A percentile compares a stretch with the other conserved stretches of the same genome.
These are phyloP conservation scores for Solenopsis invicta DNA, from an alignment of 1,140 invertebrate species.

Conservation along the genomic window DNA sequence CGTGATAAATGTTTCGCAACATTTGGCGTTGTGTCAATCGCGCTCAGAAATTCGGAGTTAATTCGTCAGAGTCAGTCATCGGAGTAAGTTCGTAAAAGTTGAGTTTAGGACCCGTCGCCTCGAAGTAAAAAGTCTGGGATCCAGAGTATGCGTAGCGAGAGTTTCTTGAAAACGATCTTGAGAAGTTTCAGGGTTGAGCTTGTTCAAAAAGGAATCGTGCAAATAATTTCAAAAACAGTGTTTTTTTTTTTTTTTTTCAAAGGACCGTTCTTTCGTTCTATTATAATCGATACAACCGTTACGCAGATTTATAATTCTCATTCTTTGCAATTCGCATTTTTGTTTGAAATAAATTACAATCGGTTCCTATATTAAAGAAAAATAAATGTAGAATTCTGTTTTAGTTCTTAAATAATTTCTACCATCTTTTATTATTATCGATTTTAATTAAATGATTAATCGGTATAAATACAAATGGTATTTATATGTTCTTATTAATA, in stretches of 20 bases:
- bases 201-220: not conserved
- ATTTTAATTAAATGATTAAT: not conserved
- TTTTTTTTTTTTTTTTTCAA: slow-evolving; percentile 5
- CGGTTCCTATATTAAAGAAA: not conserved
- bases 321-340: not conserved
- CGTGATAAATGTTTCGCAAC: not conserved
- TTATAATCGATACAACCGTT: not conserved
- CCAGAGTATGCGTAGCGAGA: not conserved
- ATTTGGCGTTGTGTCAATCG: not conserved
- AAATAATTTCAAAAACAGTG: not conserved
- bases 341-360: not conserved
- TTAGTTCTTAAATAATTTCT: not conserved
- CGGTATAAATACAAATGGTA: not conserved
- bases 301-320: not conserved
- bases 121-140: not conserved
- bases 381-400: not conserved
- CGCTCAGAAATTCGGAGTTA: not conserved
- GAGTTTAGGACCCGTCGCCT: not conserved
- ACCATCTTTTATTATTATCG: not conserved
- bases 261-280: not conserved
- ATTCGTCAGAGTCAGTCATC: not conserved
- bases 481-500: not conserved
- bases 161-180: not conserved
- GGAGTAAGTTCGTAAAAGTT: not conserved
- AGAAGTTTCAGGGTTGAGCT: not conserved